Base-by-base conservation (phyloP, 1,140 invertebrate species). In the Lasioglossum albipes region DNA sequence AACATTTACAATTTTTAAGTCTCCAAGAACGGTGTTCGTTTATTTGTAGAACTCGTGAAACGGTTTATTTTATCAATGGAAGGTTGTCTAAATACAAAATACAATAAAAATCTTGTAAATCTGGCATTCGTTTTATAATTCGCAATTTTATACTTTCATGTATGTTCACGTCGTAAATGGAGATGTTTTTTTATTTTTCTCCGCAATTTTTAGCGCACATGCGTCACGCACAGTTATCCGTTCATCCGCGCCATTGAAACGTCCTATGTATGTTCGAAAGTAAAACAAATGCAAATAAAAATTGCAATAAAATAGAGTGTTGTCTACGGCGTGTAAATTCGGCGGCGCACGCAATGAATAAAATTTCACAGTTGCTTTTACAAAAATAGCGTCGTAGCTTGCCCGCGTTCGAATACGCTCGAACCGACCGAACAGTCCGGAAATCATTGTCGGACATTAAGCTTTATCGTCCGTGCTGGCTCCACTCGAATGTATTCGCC, bases 371-470 rank as follows among this genome's bases (percentile, higher is more conserved):
- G 45, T 41, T 22, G 62, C 31, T 41, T 66, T 75, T 66, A 27
- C 73, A 66, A 75, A 62, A 66, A 65, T 52, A 27, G 20, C 61
- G 18, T 0, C 71, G 18, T 49, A 36, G 18, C n/a, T 73, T 42
- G 6, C 36, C 13, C 41, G 71, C 42, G 45, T 65, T 52, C 61
- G 42, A 20, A 36, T 65, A 75, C 20, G 62, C 54, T 27, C 31
- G 27, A 66, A 66, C 52, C 61, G 62, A 64, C 49, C 61, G 72
- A 65, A 54, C 45, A 75, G 45, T 41, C 20, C 31, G 73, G 62
- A 54, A 75, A 75, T 75, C 73, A 75, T 75, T 75, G 73, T 75
- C 62, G 27, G 6, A 66, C 73, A 54, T 75, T 75, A 75, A 75
- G 61, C 61, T 75, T 75, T 66, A 75, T 75, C 62, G 62, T 0